These are phyloP conservation scores for Andrena hattorfiana DNA, from an alignment of 2,888 invertebrate species.

Conservation along the genomic window DNA sequence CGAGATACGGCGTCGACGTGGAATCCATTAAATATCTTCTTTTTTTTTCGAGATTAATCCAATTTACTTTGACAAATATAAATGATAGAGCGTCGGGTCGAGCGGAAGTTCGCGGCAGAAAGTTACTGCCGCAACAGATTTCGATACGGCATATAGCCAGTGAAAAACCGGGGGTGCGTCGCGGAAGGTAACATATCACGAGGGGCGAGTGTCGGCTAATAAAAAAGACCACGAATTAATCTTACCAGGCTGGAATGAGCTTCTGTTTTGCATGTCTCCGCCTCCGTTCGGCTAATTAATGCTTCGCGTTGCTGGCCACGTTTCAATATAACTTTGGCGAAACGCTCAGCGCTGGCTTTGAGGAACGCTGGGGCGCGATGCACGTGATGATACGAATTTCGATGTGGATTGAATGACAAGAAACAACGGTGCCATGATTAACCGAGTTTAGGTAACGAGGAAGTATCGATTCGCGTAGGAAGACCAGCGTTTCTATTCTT, in stretches of 20 bases:
- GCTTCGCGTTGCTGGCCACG: slow-evolving; percentile 9
- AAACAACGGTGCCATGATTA: slow-evolving; percentile 41
- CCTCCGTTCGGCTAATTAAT: slow-evolving; percentile 42
- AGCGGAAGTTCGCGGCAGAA: not conserved
- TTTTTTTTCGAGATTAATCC: slow-evolving; percentile 10
- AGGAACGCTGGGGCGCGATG: slow-evolving; percentile 37
- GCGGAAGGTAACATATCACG: slow-evolving; percentile 1
- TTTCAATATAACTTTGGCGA: not conserved
- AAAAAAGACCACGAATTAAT: slow-evolving; percentile 49
- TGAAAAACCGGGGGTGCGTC: not conserved
- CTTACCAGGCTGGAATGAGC: slow-evolving; percentile 15
- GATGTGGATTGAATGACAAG: slow-evolving; percentile 38
- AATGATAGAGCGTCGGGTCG: slow-evolving; percentile 12
- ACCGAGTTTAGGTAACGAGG: slow-evolving; percentile 18
- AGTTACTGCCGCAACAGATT: slow-evolving; percentile 31
- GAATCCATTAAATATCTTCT: slow-evolving; percentile 6
- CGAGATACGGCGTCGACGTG: slow-evolving; percentile 1
- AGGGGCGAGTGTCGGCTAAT: slow-evolving; percentile 16
- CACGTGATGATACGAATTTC: slow-evolving; percentile 9
- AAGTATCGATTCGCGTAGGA: slow-evolving; percentile 29
- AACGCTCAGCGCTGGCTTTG: slow-evolving; percentile 24
- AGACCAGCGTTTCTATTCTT: not conserved
- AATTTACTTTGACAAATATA: slow-evolving; percentile 30
- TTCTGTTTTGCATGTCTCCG: slow-evolving; percentile 23
- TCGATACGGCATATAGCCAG: slow-evolving; percentile 1